Evolutionary conservation across 2,888 invertebrate species (phyloP).

Genomic region (Yponomeuta sedellus): DNA sequence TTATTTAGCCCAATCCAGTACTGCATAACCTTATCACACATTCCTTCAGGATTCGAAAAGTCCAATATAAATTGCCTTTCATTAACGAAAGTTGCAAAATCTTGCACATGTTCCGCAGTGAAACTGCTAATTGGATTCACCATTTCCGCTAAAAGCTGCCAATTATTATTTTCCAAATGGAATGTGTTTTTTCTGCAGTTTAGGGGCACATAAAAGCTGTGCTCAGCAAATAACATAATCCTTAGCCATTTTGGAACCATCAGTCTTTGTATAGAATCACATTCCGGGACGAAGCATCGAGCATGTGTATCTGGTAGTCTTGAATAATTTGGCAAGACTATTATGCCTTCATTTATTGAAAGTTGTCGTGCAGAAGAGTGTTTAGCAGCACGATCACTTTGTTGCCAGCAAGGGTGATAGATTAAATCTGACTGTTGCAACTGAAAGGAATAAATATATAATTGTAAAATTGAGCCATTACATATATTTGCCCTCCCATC

Average conservation of each 20-base stretch:
- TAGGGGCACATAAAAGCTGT: constrained; percentile 13
- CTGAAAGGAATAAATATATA: constrained; percentile 6
- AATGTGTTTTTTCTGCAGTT: constrained; percentile 12
- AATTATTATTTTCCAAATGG: constrained; percentile 12
- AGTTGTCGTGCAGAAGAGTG: not conserved
- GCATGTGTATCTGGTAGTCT: constrained; percentile 2
- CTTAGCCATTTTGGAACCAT: constrained; percentile 12
- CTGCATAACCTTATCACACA: constrained; percentile 2
- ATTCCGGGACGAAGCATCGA: constrained; percentile 10
- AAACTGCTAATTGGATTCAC: constrained; percentile 7
- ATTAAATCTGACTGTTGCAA: not conserved
- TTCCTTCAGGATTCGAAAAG: not conserved
- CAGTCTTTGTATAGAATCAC: constrained; percentile 7
- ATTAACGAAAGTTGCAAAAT: not conserved
- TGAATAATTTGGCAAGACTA: not conserved
- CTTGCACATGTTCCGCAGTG: constrained; percentile 4
- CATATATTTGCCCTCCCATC: too few species aligned
- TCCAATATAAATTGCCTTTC: constrained; percentile 4
- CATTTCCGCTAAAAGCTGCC: constrained; percentile 5
- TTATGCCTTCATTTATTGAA: not conserved
- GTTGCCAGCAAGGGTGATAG: constrained; percentile 7
- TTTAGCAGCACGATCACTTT: not conserved
- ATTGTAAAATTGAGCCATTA: not conserved
- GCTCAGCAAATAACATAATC: constrained; percentile 13
- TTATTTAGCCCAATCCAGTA: constrained; percentile 14